Evolutionary conservation across 2,888 invertebrate species (phyloP).

Genomic region (Agonopterix subpropinquella): DNA sequence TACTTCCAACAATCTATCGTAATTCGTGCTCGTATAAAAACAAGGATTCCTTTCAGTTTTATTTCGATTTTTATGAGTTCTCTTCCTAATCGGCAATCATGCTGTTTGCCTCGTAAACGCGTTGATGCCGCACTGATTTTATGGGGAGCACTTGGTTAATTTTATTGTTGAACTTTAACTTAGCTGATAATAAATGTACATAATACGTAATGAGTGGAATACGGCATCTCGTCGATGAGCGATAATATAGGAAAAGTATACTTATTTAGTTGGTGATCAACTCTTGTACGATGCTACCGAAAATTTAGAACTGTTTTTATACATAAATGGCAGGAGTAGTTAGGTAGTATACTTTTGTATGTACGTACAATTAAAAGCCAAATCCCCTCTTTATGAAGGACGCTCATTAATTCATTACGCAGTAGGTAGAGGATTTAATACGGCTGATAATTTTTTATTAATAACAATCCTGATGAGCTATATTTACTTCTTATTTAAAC

Average conservation of each 20-base stretch:
- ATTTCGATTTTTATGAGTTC: slow-evolving; percentile 30
- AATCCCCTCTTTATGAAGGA: too few relatives aligned
- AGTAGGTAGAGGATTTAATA: too few relatives aligned
- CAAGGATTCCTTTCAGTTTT: slow-evolving; percentile 21
- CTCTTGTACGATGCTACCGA: neutral
- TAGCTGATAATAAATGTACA: neutral
- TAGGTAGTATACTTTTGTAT: too few relatives aligned
- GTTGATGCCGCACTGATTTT: slow-evolving; percentile 13
- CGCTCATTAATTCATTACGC: too few relatives aligned
- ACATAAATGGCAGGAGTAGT: neutral
- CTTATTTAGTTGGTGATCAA: neutral
- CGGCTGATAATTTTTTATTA: neutral
- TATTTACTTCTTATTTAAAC: too few relatives aligned
- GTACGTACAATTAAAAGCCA: too few relatives aligned
- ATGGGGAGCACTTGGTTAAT: slow-evolving; percentile 1
- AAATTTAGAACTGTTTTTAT: neutral
- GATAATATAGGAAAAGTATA: neutral
- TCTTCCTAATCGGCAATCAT: slow-evolving; percentile 36
- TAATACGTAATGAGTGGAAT: neutral
- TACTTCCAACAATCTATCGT: neutral
- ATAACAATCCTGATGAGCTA: too few relatives aligned
- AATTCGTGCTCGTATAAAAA: slow-evolving; percentile 14
- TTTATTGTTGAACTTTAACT: slow-evolving; percentile 4
- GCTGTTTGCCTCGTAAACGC: slow-evolving; percentile 24
- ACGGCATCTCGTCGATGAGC: neutral